These are phyloP conservation scores for Ptychoptera contaminata DNA, from an alignment of 2,888 invertebrate genomes.

Conservation along the genomic window DNA sequence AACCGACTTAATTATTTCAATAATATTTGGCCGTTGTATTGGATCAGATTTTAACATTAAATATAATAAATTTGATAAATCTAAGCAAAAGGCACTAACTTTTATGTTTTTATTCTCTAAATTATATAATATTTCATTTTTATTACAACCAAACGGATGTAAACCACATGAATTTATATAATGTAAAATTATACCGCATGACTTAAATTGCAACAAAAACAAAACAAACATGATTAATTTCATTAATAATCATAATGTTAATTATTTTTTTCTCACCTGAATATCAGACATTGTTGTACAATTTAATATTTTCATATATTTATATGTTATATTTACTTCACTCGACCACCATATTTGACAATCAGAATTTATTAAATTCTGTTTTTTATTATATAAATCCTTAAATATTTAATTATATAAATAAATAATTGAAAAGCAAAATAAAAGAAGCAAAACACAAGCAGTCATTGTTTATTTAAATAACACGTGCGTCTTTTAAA, in stretches of 20 bases:
- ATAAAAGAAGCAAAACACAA: no score
- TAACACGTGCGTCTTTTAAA: no score
- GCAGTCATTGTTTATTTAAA: no score
- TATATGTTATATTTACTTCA: constrained; percentile 13
- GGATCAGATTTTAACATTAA: constrained; percentile 29
- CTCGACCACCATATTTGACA: constrained; percentile 17
- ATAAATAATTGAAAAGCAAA: no score
- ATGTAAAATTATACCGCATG: constrained; percentile 23
- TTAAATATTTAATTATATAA: not conserved
- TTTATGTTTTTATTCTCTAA: constrained; percentile 18
- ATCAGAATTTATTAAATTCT: no score
- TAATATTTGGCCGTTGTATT: constrained; percentile 22
- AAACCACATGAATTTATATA: constrained; percentile 27
- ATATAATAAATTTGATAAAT: constrained; percentile 24
- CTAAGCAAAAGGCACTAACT: constrained; percentile 17
- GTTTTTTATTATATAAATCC: constrained; percentile 1
- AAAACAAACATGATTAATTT: no score
- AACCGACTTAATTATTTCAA: constrained; percentile 26
- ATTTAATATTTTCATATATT: constrained; percentile 8
- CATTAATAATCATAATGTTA: no score
- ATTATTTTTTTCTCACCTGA: constrained; percentile 10
- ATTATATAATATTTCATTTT: constrained; percentile 25
- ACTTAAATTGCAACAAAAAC: no score
- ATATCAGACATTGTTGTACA: constrained; percentile 16
- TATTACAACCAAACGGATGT: constrained; percentile 27